Conservation (phyloP, 2,888 invertebrate genomes). For the Dusona sp. region DNA sequence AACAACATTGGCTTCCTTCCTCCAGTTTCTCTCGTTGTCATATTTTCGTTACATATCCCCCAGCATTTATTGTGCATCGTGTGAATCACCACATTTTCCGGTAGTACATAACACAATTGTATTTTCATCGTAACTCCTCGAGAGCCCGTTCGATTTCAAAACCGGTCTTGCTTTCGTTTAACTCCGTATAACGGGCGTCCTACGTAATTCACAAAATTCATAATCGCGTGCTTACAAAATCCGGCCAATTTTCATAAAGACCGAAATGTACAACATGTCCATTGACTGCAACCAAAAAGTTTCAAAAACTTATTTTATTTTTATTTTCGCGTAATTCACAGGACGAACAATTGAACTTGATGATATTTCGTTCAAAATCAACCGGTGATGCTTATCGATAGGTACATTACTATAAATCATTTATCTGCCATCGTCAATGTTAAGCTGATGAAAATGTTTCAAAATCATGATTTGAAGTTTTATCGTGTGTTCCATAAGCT, state of each 20-base stretch:
- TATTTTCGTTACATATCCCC: slow-evolving; percentile 12
- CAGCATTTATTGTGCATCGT: slow-evolving; percentile 9
- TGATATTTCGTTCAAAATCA: background rate
- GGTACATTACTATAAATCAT: background rate
- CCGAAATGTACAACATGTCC: background rate
- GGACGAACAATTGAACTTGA: background rate
- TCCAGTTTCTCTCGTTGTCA: slow-evolving; percentile 6
- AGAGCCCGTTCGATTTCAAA: slow-evolving; percentile 11
- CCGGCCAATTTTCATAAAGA: background rate
- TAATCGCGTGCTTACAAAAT: background rate
- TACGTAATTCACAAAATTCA: background rate
- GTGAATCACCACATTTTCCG: slow-evolving; percentile 18
- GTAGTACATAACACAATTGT: background rate
- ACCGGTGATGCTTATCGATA: background rate
- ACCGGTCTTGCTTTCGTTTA: background rate
- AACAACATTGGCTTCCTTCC: slow-evolving; percentile 26
- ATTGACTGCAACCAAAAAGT: background rate
- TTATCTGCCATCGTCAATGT: background rate
- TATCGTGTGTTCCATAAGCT: background rate
- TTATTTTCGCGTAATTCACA: background rate
- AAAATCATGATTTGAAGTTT: background rate
- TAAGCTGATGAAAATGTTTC: background rate
- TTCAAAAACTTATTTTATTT: background rate
- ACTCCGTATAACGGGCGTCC: background rate
- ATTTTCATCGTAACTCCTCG: background rate